Evolutionary conservation across 2,888 invertebrate genomes (phyloP), one percentile per base, ranked within the genome.

Genomic region (Ditula angustiorana): DNA sequence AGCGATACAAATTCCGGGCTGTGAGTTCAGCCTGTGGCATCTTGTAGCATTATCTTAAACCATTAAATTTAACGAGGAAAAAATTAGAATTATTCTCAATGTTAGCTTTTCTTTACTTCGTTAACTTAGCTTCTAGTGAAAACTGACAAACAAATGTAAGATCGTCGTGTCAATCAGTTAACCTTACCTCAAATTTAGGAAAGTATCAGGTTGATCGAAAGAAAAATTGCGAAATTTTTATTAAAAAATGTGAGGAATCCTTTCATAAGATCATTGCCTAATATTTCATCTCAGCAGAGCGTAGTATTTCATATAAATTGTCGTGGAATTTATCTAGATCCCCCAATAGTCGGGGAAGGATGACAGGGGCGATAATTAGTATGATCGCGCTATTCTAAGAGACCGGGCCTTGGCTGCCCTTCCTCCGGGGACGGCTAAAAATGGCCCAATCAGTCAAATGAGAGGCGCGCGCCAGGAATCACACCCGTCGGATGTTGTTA

Each of bases 371-470:
- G 91, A 88, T 91, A 90, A 91, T 87, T 88, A 87, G 89, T 85
- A 80, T 79, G 86, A 85, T 87, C 83, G 88, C 87, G 87, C 88
- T 91, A 91, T 92, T 90, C 82, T 74, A 82, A 76, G 83, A 76
- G 70, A 63, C 67, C 55, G 62, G 53, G 70, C 57, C 59, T 63
- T 72, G 68, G 60, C 71, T 70, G 79, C 85, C 86, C 85, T 83
- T 84, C 84, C 81, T 75, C 65, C 64, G 66, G 77, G 66, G 70
- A 65, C 69, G 76, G 78, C 90, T 90, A 89, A 90, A 92, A 92
- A 88, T 92, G 87, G 90, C 87, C 80, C 87, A 89, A 92, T 92
- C 92, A 87, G 84, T 90, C 89, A 90, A 90, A 88, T 77, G 74
- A 75, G 71, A 78, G 72, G 69, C 74, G 71, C 73, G 70, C 71